Evolutionary conservation across 2,797 vertebrate genomes (phyloP).

Genomic region (Bovichtus variegatus): DNA sequence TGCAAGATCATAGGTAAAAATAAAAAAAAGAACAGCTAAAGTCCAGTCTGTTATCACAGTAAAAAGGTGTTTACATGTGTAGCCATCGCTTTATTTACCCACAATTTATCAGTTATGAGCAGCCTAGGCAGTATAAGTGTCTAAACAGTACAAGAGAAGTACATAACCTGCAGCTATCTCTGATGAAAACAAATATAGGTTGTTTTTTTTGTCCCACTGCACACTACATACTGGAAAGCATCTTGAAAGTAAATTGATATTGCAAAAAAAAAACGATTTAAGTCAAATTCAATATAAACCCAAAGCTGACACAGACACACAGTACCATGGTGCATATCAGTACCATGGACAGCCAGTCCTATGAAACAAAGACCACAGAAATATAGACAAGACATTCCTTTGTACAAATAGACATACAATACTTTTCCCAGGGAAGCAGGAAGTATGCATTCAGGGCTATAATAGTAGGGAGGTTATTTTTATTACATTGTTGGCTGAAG

Average conservation of each 20-base stretch:
- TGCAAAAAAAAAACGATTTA: too few relatives aligned
- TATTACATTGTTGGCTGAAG: neutral
- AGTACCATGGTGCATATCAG: constrained; percentile 7
- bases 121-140: neutral
- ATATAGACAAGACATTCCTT: neutral
- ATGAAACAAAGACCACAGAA: neutral
- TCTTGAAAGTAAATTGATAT: too few relatives aligned
- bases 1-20: neutral
- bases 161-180: neutral
- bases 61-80: neutral
- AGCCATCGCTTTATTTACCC: neutral
- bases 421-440: neutral
- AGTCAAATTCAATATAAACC: neutral
- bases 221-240: too few relatives aligned
- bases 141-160: neutral
- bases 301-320: neutral
- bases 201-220: too few relatives aligned
- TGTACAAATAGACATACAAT: neutral
- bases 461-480: neutral
- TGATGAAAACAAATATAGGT: constrained; percentile 1
- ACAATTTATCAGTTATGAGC: too few relatives aligned
- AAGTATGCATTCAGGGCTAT: neutral
- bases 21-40: too few relatives aligned
- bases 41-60: neutral
- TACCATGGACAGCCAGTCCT: constrained; percentile 1